A percentile compares a stretch with the other conserved stretches of the same genome.
These are phyloP conservation scores for Brachionus sp. DNA, from an alignment of 1,140 invertebrate species.

Conservation along the genomic window DNA sequence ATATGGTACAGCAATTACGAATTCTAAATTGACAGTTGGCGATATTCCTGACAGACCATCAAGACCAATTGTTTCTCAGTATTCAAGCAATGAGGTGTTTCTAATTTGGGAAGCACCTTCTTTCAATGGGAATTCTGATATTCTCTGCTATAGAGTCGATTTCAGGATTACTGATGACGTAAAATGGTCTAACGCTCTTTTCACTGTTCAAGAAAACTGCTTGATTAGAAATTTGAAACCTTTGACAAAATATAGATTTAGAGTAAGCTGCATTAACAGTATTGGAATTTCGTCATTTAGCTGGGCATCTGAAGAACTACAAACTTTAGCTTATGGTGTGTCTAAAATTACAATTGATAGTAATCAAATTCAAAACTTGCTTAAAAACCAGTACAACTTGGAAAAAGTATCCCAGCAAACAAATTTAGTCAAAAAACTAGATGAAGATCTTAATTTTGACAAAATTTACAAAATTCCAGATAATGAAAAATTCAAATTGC, in stretches of 20 bases:
- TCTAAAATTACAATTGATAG: conserved; percentile 16
- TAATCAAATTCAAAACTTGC: not conserved
- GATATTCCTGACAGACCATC: conserved; percentile 74
- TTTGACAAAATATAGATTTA: conserved; percentile 78
- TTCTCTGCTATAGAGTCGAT: conserved; percentile 60
- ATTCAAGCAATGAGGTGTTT: conserved; percentile 79
- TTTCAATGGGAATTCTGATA: conserved; percentile 54
- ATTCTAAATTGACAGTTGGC: conserved; percentile 62
- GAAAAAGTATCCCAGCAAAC: not conserved
- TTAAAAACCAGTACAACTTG: conserved; percentile 6
- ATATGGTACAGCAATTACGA: conserved; percentile 60
- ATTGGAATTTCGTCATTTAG: conserved; percentile 68
- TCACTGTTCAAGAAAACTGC: conserved; percentile 88
- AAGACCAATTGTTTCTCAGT: conserved; percentile 74
- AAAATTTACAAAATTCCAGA: not conserved
- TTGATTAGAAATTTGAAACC: conserved; percentile 73
- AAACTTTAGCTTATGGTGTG: not conserved
- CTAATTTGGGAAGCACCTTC: conserved; percentile 63
- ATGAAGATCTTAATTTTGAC: not conserved
- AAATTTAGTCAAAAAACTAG: not conserved
- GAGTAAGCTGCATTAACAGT: conserved; percentile 79
- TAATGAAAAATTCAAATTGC: not conserved
- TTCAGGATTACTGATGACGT: conserved; percentile 64
- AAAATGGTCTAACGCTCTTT: conserved; percentile 78
- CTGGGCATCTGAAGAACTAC: conserved; percentile 53